These are phyloP conservation scores for Drosophila peninsularis DNA, from an alignment of 2,888 invertebrate species.

Conservation along the genomic window DNA sequence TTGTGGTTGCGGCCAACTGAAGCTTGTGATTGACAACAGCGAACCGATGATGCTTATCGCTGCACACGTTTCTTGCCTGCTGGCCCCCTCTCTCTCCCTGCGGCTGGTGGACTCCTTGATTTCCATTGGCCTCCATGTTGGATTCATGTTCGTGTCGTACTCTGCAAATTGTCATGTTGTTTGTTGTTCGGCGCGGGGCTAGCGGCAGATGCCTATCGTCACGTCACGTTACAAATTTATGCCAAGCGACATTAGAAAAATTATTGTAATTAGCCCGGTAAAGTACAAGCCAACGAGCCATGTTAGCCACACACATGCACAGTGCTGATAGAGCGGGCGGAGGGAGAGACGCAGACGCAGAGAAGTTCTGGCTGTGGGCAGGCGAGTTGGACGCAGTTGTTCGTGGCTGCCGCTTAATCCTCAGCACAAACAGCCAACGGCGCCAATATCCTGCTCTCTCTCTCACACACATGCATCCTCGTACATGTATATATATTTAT, in stretches of 20 bases:
- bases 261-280: slow-evolving; percentile 69
- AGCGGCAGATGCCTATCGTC: slow-evolving; percentile 65
- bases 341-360: neutral
- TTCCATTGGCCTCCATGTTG: slow-evolving; percentile 52
- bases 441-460: slow-evolving; percentile 71
- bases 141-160: slow-evolving; percentile 66
- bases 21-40: slow-evolving; percentile 70
- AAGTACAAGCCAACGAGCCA: slow-evolving; percentile 43
- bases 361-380: neutral
- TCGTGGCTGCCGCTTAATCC: slow-evolving; percentile 69
- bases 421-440: slow-evolving; percentile 71
- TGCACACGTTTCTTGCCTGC: slow-evolving; percentile 61
- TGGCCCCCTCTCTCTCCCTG: neutral
- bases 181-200: slow-evolving; percentile 33
- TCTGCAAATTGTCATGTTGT: slow-evolving; percentile 77
- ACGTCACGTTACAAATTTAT: slow-evolving; percentile 76
- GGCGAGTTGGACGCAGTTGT: slow-evolving; percentile 61
- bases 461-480: neutral
- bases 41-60: slow-evolving; percentile 64
- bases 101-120: slow-evolving; percentile 31
- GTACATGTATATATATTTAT: neutral
- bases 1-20: slow-evolving; percentile 23
- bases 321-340: neutral
- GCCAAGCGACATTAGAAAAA: slow-evolving; percentile 73
- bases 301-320: slow-evolving; percentile 37